These are phyloP conservation scores for Hiodon alosoides DNA, from an alignment of 2,113 vertebrate genomes.

Conservation along the genomic window DNA sequence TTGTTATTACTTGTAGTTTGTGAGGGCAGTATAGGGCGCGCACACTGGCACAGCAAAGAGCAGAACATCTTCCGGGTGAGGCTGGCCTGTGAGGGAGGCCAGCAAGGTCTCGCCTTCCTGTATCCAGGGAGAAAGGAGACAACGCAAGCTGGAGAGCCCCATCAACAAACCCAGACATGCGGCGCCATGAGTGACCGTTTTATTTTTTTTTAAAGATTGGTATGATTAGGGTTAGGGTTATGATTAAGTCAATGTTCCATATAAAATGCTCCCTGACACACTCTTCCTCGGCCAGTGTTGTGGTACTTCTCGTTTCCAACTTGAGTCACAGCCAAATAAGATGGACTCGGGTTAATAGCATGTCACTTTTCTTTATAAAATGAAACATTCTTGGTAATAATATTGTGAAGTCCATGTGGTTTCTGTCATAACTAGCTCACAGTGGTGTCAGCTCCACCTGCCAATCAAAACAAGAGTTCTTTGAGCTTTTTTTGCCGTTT, in stretches of 20 bases:
- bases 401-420: neutral
- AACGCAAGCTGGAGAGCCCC: neutral
- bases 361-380: too few species aligned
- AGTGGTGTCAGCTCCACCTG: neutral
- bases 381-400: neutral
- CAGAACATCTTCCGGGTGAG: slow-evolving; percentile 81
- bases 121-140: neutral
- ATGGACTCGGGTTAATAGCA: too few species aligned
- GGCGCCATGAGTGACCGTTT: neutral
- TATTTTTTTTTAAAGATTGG: too few species aligned
- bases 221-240: too few species aligned
- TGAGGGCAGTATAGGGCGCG: slow-evolving; percentile 84
- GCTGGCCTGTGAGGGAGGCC: slow-evolving; percentile 84
- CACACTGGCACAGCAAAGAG: slow-evolving; percentile 88
- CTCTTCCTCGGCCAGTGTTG: too few species aligned
- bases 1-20: slow-evolving; percentile 79
- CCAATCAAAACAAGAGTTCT: neutral
- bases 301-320: too few species aligned
- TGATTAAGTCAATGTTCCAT: too few species aligned
- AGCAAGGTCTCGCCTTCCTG: slow-evolving; percentile 79
- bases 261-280: too few species aligned
- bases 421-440: neutral
- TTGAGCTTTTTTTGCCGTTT: too few species aligned
- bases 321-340: too few species aligned
- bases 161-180: neutral